Evolutionary conservation across 2,113 vertebrate species (phyloP), one percentile per base, ranked within the genome.

Genomic region (Chauna torquata): DNA sequence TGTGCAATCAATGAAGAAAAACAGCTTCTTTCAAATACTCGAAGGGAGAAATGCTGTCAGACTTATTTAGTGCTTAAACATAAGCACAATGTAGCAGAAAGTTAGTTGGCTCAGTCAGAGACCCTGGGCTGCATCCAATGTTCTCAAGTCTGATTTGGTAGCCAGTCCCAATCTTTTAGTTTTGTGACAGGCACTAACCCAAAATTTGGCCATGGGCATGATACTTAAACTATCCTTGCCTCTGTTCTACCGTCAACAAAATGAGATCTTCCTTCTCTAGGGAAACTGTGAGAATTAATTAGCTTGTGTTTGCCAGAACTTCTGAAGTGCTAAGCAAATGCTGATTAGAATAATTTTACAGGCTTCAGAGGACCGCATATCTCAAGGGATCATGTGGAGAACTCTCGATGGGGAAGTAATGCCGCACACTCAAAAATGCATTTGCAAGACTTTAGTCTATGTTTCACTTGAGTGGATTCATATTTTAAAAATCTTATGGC

Each of bases 301-400:
- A 96, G 95, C 92, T 94, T 75, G 44, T 96, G 81, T 94, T 96
- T 96, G 88, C 92, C 94, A 95, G 92, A 94, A 96, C 88, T 97
- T 96, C 95, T 95, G 88, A 96, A 96, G 83, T 96, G 83, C 95
- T 96, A 96, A 96, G 86, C 83, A 94, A 96, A 96, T 84, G 94
- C 95, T 94, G 95, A 96, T 97, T 96, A 96, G 92, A 96, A 96
- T 97, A 92, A 97, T 96, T 96, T 96, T 96, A 92, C 91, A 96
- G 94, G 95, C 96, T 97, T 96, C 97, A 96, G 97, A 96, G 96
- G 94, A 94, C 92, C 6, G 58, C 77, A 79, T 91, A 94, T 97
- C 95, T 93, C 96, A 94, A 94, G 96, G 86, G 96, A 97, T 94
- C 95, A 94, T 96, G 92, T 93, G 92, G 95, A 97, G 94, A 96